A percentile compares a stretch with the other conserved stretches of the same genome.
These are phyloP conservation scores for Cryptophagus acutangulus DNA, from an alignment of 2,888 invertebrate genomes.

Conservation along the genomic window DNA sequence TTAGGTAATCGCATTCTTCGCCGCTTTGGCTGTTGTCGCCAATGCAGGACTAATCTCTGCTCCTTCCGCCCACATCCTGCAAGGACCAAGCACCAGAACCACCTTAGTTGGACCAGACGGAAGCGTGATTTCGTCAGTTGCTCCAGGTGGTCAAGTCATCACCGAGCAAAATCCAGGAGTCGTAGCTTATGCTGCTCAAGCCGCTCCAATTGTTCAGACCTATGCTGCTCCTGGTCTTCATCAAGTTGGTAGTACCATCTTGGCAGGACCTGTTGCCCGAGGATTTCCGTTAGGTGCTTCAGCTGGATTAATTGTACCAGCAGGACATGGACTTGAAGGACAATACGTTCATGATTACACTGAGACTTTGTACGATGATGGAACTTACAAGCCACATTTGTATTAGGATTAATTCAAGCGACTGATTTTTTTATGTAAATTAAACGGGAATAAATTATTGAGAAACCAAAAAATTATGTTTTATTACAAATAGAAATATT, in stretches of 20 bases:
- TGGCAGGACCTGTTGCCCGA: no score
- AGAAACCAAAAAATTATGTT: no score
- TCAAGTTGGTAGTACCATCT: no score
- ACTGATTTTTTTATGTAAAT: no score
- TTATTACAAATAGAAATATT: no score
- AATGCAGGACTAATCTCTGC: slow-evolving; percentile 25
- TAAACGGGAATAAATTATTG: no score
- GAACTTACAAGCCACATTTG: slow-evolving; percentile 33
- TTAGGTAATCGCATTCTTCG: slow-evolving; percentile 23
- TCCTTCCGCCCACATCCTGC: slow-evolving; percentile 22
- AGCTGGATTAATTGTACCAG: no score
- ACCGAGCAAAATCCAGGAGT: slow-evolving; percentile 13
- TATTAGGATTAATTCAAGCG: no score
- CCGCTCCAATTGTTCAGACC: slow-evolving; percentile 13
- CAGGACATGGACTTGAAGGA: slow-evolving; percentile 34
- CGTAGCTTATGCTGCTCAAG: slow-evolving; percentile 16
- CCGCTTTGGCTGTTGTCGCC: slow-evolving; percentile 24
- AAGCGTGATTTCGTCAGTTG: slow-evolving; percentile 29
- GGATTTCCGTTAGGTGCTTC: no score
- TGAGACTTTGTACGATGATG: slow-evolving; percentile 38
- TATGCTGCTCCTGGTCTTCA: slow-evolving; percentile 21
- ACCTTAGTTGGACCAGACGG: slow-evolving; percentile 30
- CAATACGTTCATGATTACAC: slow-evolving; percentile 34
- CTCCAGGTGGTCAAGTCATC: slow-evolving; percentile 27
- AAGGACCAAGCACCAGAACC: slow-evolving; percentile 32